Conservation (phyloP, 2,888 invertebrate genomes). For the Caenorhabditis panamensis region DNA sequence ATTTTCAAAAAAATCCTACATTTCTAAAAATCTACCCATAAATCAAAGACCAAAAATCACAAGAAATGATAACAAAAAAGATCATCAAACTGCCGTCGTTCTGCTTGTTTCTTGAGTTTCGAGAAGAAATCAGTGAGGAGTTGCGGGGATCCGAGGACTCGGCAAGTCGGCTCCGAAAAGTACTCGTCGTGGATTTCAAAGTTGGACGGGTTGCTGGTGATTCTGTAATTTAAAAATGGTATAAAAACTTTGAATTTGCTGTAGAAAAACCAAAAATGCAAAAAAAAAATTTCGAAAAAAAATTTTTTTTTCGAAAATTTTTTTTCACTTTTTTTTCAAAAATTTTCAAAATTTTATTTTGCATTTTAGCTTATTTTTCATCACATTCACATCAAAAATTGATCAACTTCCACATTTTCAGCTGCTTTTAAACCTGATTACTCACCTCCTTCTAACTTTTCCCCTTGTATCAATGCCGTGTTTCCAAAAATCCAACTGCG, state of each 20-base stretch:
- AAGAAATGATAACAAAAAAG: conserved; percentile 24
- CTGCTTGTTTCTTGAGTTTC: not conserved
- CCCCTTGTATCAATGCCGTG: conserved; percentile 46
- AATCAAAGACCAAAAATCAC: no score
- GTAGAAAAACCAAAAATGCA: no score
- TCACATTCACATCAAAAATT: no score
- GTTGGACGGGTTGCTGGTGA: not conserved
- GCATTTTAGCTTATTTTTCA: no score
- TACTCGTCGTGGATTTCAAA: conserved; percentile 39
- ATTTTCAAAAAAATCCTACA: not conserved
- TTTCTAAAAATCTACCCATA: conserved; percentile 1
- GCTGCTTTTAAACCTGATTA: no score
- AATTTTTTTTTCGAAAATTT: no score
- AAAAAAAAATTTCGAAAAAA: no score
- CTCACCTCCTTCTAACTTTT: conserved; percentile 23
- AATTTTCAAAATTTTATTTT: no score
- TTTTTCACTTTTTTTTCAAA: no score
- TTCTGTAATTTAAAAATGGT: conserved; percentile 9
- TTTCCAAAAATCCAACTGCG: conserved; percentile 48
- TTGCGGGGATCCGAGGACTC: conserved; percentile 17
- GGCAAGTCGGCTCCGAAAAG: conserved; percentile 38
- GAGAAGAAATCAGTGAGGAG: conserved; percentile 24
- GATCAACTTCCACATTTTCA: no score
- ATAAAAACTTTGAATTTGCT: no score
- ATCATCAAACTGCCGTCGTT: conserved; percentile 4